Percentiles rank a stretch among this genome's conserved stretches.
Conservation (phyloP, 2,113 vertebrate genomes). For the Corythoichthys intestinalis region DNA sequence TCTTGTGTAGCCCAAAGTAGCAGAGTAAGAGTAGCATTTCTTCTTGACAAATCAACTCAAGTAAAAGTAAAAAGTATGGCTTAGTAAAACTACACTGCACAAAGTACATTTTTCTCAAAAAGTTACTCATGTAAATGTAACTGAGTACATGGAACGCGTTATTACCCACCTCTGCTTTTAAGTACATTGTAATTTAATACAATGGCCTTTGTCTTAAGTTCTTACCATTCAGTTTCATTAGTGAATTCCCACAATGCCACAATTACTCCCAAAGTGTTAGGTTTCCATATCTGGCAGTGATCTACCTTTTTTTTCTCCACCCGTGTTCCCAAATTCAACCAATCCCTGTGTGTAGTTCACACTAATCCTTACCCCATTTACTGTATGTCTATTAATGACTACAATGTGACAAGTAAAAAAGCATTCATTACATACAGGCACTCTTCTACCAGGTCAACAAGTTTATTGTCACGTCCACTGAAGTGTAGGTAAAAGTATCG, state of each 20-base stretch:
- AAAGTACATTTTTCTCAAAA: too few species aligned
- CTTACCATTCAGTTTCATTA: not conserved
- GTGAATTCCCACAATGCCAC: not conserved
- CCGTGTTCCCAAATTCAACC: not conserved
- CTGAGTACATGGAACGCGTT: too few species aligned
- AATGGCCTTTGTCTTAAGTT: not conserved
- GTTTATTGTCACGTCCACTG: conserved; percentile 32
- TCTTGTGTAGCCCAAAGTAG: too few species aligned
- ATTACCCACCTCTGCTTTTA: too few species aligned
- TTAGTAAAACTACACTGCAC: too few species aligned
- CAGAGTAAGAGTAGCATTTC: too few species aligned
- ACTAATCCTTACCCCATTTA: not conserved
- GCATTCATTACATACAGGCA: conserved; percentile 6
- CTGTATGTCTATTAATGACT: not conserved
- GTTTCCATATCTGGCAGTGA: not conserved
- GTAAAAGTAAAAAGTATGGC: too few species aligned
- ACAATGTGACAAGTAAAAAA: not conserved
- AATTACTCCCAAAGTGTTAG: not conserved
- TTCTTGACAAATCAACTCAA: too few species aligned
- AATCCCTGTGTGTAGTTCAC: not conserved
- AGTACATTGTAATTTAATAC: not conserved
- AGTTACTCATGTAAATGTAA: too few species aligned
- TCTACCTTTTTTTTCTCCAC: not conserved
- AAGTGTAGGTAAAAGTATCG: conserved; percentile 36
- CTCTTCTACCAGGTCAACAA: conserved; percentile 17